These are phyloP conservation scores for Ceratosolen solmsi DNA, from an alignment of 1,140 invertebrate species.

Conservation along the genomic window DNA sequence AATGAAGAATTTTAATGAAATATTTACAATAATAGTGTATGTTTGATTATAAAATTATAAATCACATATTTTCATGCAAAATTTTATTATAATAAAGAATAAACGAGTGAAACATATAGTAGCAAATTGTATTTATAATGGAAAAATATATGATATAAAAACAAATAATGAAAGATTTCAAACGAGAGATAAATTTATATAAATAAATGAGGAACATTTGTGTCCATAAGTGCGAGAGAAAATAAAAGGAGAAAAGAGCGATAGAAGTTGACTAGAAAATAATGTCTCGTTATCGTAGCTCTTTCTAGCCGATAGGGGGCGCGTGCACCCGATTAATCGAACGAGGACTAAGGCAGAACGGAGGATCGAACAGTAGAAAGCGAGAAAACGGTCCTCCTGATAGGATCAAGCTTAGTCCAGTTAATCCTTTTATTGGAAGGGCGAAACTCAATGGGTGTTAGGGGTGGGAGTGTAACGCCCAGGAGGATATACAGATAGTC, in stretches of 20 bases:
- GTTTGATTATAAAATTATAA: too few species aligned
- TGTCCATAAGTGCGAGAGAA: neutral
- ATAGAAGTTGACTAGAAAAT: constrained; percentile 55
- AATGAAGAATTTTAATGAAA: too few species aligned
- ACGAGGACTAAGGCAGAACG: constrained; percentile 37
- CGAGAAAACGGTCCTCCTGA: constrained; percentile 57
- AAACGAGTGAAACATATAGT: too few species aligned
- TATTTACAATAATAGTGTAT: too few species aligned
- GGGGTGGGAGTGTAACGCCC: neutral
- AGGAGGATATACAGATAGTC: constrained; percentile 1
- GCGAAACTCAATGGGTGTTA: constrained; percentile 60
- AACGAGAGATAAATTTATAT: too few species aligned
- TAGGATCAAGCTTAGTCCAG: constrained; percentile 71
- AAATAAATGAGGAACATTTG: neutral
- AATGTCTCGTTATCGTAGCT: constrained; percentile 62
- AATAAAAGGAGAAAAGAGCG: constrained; percentile 13
- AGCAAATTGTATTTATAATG: too few species aligned
- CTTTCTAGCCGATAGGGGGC: constrained; percentile 28
- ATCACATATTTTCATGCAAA: too few species aligned
- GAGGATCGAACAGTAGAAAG: constrained; percentile 35
- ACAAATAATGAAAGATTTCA: too few species aligned
- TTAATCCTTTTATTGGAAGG: constrained; percentile 72
- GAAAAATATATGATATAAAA: too few species aligned
- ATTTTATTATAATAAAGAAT: too few species aligned
- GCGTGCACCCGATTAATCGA: constrained; percentile 55